Conservation (phyloP, 2,797 vertebrate genomes). For the Allobates femoralis region DNA sequence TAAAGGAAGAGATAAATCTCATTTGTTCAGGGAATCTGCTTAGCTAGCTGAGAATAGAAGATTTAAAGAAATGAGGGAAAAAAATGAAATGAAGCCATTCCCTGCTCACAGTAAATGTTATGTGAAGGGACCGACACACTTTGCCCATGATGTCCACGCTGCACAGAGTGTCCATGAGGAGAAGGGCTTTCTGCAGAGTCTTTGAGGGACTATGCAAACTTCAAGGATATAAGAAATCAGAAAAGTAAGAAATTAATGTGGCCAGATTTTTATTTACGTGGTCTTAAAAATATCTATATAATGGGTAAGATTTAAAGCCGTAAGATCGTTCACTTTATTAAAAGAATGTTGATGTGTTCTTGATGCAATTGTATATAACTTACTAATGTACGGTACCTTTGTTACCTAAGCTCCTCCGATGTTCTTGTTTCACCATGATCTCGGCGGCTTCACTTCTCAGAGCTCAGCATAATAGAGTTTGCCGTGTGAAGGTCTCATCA, state of each 20-base stretch:
- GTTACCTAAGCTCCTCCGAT: no score
- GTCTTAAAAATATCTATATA: no score
- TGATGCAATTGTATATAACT: no score
- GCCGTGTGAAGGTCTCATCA: no score
- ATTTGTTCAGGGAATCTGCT: constrained; percentile 58
- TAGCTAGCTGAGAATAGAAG: constrained; percentile 16
- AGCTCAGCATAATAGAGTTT: no score
- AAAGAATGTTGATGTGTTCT: no score
- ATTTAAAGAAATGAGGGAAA: constrained; percentile 8
- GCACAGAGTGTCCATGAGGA: not conserved
- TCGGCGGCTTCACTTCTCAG: no score
- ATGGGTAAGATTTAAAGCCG: no score
- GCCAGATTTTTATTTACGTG: no score
- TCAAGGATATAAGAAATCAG: not conserved
- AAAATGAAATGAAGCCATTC: constrained; percentile 31
- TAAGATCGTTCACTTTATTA: no score
- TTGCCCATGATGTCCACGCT: not conserved
- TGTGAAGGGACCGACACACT: not conserved
- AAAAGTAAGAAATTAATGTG: not conserved
- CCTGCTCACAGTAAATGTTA: not conserved
- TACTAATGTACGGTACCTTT: no score
- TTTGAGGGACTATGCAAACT: not conserved
- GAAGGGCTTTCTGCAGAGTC: not conserved
- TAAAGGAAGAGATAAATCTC: constrained; percentile 53
- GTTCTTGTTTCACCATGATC: no score